Evolutionary conservation across 1,140 invertebrate species (phyloP).

Genomic region (Acarapis woodi): DNA sequence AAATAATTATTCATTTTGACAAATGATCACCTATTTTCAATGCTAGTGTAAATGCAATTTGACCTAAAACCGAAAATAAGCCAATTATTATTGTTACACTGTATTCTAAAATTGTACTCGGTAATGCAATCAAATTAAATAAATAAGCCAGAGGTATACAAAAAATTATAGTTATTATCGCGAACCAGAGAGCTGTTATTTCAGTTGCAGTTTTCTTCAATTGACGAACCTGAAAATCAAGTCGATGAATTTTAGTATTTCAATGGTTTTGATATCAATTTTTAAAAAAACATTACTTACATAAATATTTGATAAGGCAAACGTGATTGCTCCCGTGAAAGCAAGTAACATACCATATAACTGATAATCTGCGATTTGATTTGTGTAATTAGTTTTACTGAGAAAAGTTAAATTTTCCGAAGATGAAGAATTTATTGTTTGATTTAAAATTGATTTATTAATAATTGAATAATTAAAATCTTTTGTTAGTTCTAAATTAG

Average conservation of each 20-base stretch:
- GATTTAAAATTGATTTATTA: too few relatives aligned
- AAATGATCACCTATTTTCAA: too few relatives aligned
- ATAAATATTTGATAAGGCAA: conserved; percentile 1
- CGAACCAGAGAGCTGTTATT: conserved; percentile 27
- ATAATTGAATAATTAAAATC: too few relatives aligned
- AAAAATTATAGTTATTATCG: conserved; percentile 2
- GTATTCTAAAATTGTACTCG: background rate
- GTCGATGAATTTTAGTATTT: too few relatives aligned
- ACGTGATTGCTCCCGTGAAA: background rate
- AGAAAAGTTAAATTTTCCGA: too few relatives aligned
- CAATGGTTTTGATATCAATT: too few relatives aligned
- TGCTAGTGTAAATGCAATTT: background rate
- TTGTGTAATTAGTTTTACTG: too few relatives aligned
- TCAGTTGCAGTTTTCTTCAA: conserved; percentile 57
- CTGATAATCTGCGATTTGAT: background rate
- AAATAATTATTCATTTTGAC: too few relatives aligned
- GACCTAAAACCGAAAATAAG: background rate
- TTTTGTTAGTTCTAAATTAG: too few relatives aligned
- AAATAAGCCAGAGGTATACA: background rate
- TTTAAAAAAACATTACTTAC: too few relatives aligned
- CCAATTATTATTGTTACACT: background rate
- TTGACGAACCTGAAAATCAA: too few relatives aligned
- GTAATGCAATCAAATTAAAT: background rate
- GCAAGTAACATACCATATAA: background rate
- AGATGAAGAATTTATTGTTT: too few relatives aligned